These are phyloP conservation scores for Cyphomyrus discorhynchus DNA, from an alignment of 2,113 vertebrate genomes.

Conservation along the genomic window DNA sequence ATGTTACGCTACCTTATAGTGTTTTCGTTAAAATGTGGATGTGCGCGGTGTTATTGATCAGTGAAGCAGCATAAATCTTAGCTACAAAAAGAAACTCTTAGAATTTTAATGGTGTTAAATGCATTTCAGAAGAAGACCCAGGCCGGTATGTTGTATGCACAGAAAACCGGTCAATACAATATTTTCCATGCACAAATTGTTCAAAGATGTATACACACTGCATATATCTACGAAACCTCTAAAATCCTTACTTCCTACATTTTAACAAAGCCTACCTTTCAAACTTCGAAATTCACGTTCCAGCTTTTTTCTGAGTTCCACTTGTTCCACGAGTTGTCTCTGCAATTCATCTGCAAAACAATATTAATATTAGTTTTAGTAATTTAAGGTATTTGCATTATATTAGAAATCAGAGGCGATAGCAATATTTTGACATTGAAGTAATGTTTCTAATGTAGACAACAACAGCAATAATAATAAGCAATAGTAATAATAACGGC, in stretches of 20 bases:
- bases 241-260: background rate
- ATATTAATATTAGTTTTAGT: slow-evolving; percentile 13
- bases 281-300: slow-evolving; percentile 94
- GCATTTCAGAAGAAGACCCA: background rate
- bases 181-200: background rate
- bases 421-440: background rate
- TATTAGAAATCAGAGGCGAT: background rate
- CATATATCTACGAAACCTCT: background rate
- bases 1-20: background rate
- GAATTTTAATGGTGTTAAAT: background rate
- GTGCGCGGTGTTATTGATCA: background rate
- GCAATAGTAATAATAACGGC: background rate
- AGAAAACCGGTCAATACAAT: background rate
- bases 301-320: slow-evolving; percentile 93
- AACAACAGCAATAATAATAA: background rate
- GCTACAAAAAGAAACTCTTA: background rate
- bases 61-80: background rate
- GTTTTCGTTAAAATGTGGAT: background rate
- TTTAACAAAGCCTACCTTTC: slow-evolving; percentile 73
- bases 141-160: background rate
- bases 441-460: background rate
- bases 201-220: background rate
- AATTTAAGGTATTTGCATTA: background rate
- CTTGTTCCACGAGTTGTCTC: slow-evolving; percentile 89
- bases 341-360: slow-evolving; percentile 81